Conservation (phyloP, 2,888 invertebrate genomes). For the Hyposoter dolosus region DNA sequence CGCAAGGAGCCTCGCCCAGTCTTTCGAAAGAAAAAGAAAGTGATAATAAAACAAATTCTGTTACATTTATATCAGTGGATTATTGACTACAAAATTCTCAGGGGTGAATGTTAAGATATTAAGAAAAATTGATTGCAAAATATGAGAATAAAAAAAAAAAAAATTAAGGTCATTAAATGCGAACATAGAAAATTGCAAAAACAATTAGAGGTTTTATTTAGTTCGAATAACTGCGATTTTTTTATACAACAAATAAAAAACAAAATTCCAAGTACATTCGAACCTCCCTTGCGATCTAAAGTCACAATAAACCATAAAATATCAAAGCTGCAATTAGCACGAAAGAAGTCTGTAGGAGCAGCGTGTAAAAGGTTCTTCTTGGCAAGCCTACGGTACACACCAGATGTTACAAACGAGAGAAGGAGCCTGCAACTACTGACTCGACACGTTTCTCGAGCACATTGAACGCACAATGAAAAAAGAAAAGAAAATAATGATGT, state of each 20-base stretch:
- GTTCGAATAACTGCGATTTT: not conserved
- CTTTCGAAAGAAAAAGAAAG: constrained; percentile 33
- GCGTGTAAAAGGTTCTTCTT: constrained; percentile 62
- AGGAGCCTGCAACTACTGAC: constrained; percentile 77
- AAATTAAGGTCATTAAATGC: not conserved
- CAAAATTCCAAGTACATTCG: constrained; percentile 59
- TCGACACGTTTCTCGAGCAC: constrained; percentile 79
- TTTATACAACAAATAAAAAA: not conserved
- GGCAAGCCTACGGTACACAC: constrained; percentile 64
- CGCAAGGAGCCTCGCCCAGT: constrained; percentile 38
- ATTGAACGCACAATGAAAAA: constrained; percentile 63
- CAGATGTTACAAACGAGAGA: constrained; percentile 77
- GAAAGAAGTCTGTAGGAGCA: constrained; percentile 55
- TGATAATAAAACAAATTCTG: constrained; percentile 29
- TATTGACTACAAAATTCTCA: not conserved
- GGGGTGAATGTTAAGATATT: not conserved
- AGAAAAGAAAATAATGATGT: constrained; percentile 47
- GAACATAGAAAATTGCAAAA: not conserved
- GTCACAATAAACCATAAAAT: constrained; percentile 77
- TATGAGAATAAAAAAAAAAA: not conserved
- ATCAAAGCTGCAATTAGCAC: constrained; percentile 57
- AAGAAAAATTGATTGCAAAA: not conserved
- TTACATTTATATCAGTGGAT: constrained; percentile 6
- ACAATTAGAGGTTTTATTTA: not conserved
- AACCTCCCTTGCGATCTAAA: constrained; percentile 61